Percentiles rank a stretch among this genome's conserved stretches.
phyloP scores from a whole-genome alignment of 2,797 vertebrate genomes.

The Pseudocheirus occidentalis region DNA sequence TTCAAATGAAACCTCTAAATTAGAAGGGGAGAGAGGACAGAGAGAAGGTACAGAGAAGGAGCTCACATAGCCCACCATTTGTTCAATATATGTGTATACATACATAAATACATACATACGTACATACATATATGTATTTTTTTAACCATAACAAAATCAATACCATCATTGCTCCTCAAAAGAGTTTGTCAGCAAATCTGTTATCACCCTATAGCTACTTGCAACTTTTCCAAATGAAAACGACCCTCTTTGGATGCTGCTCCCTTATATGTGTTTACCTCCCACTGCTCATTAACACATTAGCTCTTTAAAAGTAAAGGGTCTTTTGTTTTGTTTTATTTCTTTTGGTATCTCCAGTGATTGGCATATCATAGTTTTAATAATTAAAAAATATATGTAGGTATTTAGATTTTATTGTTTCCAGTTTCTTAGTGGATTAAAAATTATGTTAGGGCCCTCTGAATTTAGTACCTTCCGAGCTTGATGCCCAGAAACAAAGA shows the following conservation, averaged over 20 bases:
- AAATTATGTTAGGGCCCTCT: neutral
- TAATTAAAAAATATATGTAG: neutral
- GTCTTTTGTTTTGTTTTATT: neutral
- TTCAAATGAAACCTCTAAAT: neutral
- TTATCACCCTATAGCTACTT: neutral
- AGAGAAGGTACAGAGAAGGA: neutral
- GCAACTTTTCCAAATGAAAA: neutral
- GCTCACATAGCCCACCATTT: neutral
- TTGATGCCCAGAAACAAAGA: neutral
- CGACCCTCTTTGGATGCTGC: neutral
- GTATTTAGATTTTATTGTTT: neutral
- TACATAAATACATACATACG: too few species aligned
- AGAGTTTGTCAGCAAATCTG: neutral
- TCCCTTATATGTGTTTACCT: neutral
- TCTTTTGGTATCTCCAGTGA: neutral
- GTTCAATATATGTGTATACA: neutral
- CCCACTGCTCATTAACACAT: neutral
- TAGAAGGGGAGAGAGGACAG: neutral
- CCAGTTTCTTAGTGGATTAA: neutral
- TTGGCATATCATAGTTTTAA: neutral
- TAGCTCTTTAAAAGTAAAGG: neutral
- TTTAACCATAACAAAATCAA: neutral
- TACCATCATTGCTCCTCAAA: neutral
- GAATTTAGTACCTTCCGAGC: neutral
- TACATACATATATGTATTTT: too few species aligned